These are phyloP conservation scores for Serranus cabrilla DNA, from an alignment of 2,797 vertebrate species.

Conservation along the genomic window DNA sequence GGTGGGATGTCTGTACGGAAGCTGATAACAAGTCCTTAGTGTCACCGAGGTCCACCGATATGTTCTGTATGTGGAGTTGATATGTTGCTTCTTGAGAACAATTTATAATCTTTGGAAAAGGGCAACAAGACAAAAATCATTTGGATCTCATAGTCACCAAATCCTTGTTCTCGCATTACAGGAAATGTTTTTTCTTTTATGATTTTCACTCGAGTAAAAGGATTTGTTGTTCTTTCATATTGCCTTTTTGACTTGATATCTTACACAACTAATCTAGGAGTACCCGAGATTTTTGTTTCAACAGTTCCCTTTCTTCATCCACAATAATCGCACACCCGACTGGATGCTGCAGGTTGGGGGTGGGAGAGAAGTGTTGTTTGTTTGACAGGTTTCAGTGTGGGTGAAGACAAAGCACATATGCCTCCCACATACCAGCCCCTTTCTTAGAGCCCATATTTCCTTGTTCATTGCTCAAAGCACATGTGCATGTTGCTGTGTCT, in stretches of 20 bases:
- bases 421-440: slow-evolving; percentile 65
- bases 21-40: slow-evolving; percentile 54
- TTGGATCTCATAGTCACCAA: not conserved
- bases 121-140: not conserved
- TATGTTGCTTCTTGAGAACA: not conserved
- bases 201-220: not conserved
- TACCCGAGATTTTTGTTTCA: not conserved
- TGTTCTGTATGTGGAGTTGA: slow-evolving; percentile 25
- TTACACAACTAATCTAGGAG: slow-evolving; percentile 20
- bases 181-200: not conserved
- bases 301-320: slow-evolving; percentile 9
- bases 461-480: slow-evolving; percentile 44
- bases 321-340: slow-evolving; percentile 40
- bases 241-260: not conserved
- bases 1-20: slow-evolving; percentile 47
- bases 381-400: slow-evolving; percentile 76
- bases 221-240: not conserved
- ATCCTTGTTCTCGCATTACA: slow-evolving; percentile 14
- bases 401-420: slow-evolving; percentile 69
- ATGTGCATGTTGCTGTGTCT: slow-evolving; percentile 24
- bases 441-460: slow-evolving; percentile 55
- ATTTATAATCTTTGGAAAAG: slow-evolving; percentile 2
- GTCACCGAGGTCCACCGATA: slow-evolving; percentile 17
- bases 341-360: slow-evolving; percentile 57
- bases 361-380: slow-evolving; percentile 58